Evolutionary conservation across 2,888 invertebrate genomes (phyloP), one percentile per base, ranked within the genome.

Genomic region (Heliconius erato): DNA sequence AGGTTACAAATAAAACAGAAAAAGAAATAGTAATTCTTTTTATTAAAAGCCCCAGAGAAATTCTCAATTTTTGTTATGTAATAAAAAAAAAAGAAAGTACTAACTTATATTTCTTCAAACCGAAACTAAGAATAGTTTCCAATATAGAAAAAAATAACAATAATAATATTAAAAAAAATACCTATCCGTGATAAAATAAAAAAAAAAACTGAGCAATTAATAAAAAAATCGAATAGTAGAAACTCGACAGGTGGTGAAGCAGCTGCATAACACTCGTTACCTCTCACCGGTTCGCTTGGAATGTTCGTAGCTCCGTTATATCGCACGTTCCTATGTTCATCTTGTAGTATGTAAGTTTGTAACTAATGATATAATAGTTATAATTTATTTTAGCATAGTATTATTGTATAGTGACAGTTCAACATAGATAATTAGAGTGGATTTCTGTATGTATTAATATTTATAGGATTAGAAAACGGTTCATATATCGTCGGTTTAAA

Each of bases 221-320:
- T 74, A 54, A 76, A 76, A 40, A 76, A 63, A 76, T 28, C 14
- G 7, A 40, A 76, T 76, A 63, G 63, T 76, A 76, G 40, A 76
- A 78, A 67, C 23, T 68, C 2, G 40, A 49, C 65, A 59, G 82
- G 79, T 78, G 79, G 54, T 72, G 26, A 69, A 72, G 65, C 82
- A 82, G 79, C 82, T 82, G 79, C 79, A 74, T 16, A 6, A 44
- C 49, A 71, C 77, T 78, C 71, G 79, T 74, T 82, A 65, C 32
- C 74, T 59, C 78, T 79, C 82, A 82, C 82, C 82, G 74, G 82
- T 74, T 74, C 40, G n/a, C 67, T 19, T 72, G 79, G 82, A 79
- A 82, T 74, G 79, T 68, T 26, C 26, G 78, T 19, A 54, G 40
- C 44, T 63, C 82, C 82, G 79, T 79, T 82, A 82, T 79, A 49